Evolutionary conservation across 2,888 invertebrate genomes (phyloP), one percentile per base, ranked within the genome.

Genomic region (Aspidapion aeneum): DNA sequence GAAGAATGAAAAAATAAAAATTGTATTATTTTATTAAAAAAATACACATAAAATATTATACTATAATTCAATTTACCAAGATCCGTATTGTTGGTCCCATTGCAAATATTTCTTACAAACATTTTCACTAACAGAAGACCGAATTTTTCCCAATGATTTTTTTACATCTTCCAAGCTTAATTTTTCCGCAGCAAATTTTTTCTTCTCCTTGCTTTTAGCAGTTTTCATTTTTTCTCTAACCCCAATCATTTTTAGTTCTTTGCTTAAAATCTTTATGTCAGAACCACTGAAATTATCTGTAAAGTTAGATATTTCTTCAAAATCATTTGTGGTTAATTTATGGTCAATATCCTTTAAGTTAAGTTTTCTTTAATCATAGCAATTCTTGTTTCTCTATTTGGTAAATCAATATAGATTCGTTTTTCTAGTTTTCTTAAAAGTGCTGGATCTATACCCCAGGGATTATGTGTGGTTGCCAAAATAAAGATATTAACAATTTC

Each of bases 371-470:
- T 77, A 69, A 96, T 89, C 72, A 97, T 86, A 48, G 83, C 80
- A 48, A 78, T 74, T n/a, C 96, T 83, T 0, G 90, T 87, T 21
- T 83, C 80, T 49, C 75, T 74, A 67, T 87, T 85, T 0, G 97
- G 97, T 48, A 95, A 80, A 22, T 90, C 90, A 0, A 96, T 89
- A 60, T 90, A 81, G 64, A 97, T 88, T 58, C 93, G 85, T 76
- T 95, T 96, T 75, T 97, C 97, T 62, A 97, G 84, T 61, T 97
- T 84, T 52, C 97, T 82, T 51, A 97, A 79, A 80, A 97, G 87
- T 0, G 97, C 96, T 67, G 89, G 84, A 76, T 96, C 96, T 66
- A 97, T 85, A 75, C 93, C 92, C 97, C 96, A 97, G 1, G 97
- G 97, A 72, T 91, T 83, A 79, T 97, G 97, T 1, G 96, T 94